Evolutionary conservation across 2,113 vertebrate genomes (phyloP).

Genomic region (Scartelaos histophorus): DNA sequence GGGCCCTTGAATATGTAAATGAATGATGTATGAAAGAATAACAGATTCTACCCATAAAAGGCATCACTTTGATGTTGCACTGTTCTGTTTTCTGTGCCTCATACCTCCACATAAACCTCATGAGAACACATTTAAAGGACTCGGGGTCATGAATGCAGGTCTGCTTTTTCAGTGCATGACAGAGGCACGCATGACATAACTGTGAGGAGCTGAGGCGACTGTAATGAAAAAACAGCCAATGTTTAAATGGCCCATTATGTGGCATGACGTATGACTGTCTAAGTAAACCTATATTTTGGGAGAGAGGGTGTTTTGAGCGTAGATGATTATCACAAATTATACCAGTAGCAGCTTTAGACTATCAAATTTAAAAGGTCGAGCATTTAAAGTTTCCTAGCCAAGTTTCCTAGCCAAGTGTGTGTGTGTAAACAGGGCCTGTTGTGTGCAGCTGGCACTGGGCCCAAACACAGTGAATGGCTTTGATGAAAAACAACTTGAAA

Average conservation of each 20-base stretch:
- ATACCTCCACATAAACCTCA: background rate
- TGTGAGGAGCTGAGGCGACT: constrained; percentile 57
- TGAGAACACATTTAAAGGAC: background rate
- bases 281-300: background rate
- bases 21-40: background rate
- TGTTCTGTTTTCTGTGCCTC: background rate
- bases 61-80: background rate
- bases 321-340: background rate
- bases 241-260: constrained; percentile 47
- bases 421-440: background rate
- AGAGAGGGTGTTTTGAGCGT: background rate
- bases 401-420: background rate
- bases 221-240: constrained; percentile 60
- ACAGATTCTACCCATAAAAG: background rate
- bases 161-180: constrained; percentile 24
- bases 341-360: background rate
- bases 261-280: too few species aligned
- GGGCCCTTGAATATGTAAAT: too few species aligned
- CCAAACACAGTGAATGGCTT: constrained; percentile 8
- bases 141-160: background rate
- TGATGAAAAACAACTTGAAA: constrained; percentile 21
- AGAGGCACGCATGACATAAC: constrained; percentile 51
- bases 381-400: background rate
- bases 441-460: background rate
- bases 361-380: background rate